Evolutionary conservation across 2,888 invertebrate genomes (phyloP).

Genomic region (Lypha dubia): DNA sequence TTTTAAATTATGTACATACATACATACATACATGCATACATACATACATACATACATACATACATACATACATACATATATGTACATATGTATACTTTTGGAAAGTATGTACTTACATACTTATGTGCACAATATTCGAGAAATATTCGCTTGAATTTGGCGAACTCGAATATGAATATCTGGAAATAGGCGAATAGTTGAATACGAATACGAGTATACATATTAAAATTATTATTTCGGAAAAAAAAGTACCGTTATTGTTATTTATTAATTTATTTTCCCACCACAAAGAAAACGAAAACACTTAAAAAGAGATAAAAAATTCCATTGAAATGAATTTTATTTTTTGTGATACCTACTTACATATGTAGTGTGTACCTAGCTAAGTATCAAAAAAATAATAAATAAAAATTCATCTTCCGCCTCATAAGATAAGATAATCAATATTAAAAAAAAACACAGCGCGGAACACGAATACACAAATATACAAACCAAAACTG

Average conservation of each 20-base stretch:
- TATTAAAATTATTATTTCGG: background rate
- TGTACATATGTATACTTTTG: background rate
- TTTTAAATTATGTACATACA: background rate
- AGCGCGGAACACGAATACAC: background rate
- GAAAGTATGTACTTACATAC: background rate
- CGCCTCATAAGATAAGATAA: conserved; percentile 55
- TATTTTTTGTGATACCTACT: no score
- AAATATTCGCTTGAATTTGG: no score
- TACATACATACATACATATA: background rate
- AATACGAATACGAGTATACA: no score
- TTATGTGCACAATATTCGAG: background rate
- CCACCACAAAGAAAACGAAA: conserved; percentile 79
- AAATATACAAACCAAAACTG: conserved; percentile 28
- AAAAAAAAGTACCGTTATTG: conserved; percentile 18
- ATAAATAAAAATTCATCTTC: conserved; percentile 55
- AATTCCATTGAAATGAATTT: background rate
- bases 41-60: background rate
- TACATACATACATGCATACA: background rate
- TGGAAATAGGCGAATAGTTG: no score
- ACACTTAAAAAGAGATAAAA: conserved; percentile 42
- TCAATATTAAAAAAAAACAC: conserved; percentile 29
- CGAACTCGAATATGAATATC: no score
- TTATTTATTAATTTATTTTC: conserved; percentile 50
- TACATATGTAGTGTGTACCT: no score
- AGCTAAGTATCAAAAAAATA: background rate